A percentile compares a stretch with the other conserved stretches of the same genome.
These are phyloP conservation scores for Tachyglossus aculeatus DNA, from an alignment of 2,797 vertebrate genomes.

Conservation along the genomic window DNA sequence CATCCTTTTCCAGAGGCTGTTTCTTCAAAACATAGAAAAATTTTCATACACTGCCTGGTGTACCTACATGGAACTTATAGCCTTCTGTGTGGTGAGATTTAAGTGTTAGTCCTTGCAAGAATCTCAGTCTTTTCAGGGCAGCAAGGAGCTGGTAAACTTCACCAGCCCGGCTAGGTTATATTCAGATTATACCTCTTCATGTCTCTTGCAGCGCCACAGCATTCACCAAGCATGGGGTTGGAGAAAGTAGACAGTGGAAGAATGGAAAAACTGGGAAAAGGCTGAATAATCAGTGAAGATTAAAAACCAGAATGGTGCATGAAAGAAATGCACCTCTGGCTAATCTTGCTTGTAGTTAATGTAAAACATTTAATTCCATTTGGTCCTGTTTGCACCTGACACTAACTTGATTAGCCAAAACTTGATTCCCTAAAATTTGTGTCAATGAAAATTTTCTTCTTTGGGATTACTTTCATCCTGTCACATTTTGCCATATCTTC, in stretches of 20 bases:
- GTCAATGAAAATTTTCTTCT: neutral
- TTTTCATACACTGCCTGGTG: slow-evolving; percentile 16
- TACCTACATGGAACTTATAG: slow-evolving; percentile 21
- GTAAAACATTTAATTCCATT: neutral
- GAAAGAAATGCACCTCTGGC: neutral
- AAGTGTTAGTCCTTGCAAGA: slow-evolving; percentile 7
- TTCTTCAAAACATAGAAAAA: slow-evolving; percentile 12
- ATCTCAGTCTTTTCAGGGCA: slow-evolving; percentile 4
- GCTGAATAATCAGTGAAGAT: neutral
- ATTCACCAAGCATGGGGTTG: neutral
- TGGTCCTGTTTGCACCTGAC: neutral
- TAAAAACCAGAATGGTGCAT: neutral
- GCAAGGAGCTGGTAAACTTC: slow-evolving; percentile 18
- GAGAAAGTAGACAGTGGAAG: slow-evolving; percentile 1
- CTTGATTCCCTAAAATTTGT: neutral
- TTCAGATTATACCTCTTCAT: neutral
- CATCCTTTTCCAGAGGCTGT: slow-evolving; percentile 13
- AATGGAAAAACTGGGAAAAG: slow-evolving; percentile 1
- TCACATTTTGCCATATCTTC: neutral
- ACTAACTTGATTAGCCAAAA: neutral
- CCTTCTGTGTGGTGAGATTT: slow-evolving; percentile 36
- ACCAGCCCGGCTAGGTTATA: slow-evolving; percentile 29
- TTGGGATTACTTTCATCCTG: neutral
- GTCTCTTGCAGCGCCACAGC: neutral
- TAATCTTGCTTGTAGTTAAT: neutral